phyloP scores from a whole-genome alignment of 2,888 invertebrate species.

The Tetragonisca angustula region DNA sequence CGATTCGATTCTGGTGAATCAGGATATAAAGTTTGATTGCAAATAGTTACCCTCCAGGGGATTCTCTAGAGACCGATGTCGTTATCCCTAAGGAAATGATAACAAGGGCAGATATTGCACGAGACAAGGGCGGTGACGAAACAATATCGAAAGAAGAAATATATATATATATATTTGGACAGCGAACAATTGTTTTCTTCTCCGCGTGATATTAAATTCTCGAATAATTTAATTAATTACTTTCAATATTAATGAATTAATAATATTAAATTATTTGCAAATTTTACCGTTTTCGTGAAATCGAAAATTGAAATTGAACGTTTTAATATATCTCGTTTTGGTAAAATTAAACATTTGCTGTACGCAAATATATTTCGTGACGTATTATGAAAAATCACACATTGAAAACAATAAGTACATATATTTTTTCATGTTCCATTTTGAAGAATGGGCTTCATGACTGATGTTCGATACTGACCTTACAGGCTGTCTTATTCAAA shows the following conservation, averaged over 20 bases:
- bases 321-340: no score
- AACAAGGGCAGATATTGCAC: conserved; percentile 23
- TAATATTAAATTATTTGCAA: no score
- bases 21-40: conserved; percentile 5
- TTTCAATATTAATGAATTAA: neutral
- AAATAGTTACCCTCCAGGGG: conserved; percentile 10
- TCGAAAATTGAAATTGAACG: no score
- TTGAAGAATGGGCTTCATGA: no score
- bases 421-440: no score
- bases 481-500: no score
- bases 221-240: neutral
- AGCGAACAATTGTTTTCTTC: neutral
- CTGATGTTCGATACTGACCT: no score
- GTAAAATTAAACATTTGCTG: no score
- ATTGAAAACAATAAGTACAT: no score
- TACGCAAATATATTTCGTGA: no score
- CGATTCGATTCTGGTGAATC: neutral
- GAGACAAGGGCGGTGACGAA: neutral
- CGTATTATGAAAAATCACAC: no score
- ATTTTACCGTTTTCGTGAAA: no score
- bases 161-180: neutral
- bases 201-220: neutral
- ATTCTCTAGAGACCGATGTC: neutral
- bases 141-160: neutral
- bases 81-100: conserved; percentile 10